These are phyloP conservation scores for Temnothorax nylanderi DNA, from an alignment of 1,140 invertebrate genomes.

Conservation along the genomic window DNA sequence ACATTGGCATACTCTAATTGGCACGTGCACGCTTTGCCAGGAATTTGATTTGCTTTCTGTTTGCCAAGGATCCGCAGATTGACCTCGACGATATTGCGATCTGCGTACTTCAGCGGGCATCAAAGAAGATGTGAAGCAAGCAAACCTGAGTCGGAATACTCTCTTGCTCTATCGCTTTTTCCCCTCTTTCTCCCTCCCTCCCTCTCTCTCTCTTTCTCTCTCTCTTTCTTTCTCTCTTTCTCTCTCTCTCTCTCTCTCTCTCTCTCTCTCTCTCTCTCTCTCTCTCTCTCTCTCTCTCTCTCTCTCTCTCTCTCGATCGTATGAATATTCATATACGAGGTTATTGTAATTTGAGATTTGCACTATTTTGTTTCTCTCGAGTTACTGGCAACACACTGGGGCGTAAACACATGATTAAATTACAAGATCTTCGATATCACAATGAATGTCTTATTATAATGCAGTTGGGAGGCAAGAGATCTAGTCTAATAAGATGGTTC, in stretches of 20 bases:
- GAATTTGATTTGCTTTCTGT: conserved; percentile 78
- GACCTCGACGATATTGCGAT: conserved; percentile 75
- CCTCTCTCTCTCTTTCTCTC: neutral
- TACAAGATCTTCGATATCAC: too few species aligned
- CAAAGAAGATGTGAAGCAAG: conserved; percentile 65
- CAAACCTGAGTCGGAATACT: conserved; percentile 62
- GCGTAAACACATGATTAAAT: conserved; percentile 46
- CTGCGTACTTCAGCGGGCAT: conserved; percentile 54
- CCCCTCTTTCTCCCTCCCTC: too few species aligned
- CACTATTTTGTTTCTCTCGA: neutral
- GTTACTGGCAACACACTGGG: neutral
- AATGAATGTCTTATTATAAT: neutral
- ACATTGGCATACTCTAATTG: conserved; percentile 72
- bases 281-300: neutral
- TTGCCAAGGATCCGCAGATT: conserved; percentile 68
- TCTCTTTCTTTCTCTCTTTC: neutral
- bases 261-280: neutral
- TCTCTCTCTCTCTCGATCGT: neutral
- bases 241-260: neutral
- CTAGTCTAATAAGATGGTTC: neutral
- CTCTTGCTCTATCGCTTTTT: neutral
- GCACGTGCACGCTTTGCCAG: conserved; percentile 68
- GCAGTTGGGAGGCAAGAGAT: too few species aligned
- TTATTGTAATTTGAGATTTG: conserved; percentile 55
- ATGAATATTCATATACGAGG: conserved; percentile 58